These are phyloP conservation scores for Platycercus adscitus DNA, from an alignment of 2,113 vertebrate genomes.

Conservation along the genomic window DNA sequence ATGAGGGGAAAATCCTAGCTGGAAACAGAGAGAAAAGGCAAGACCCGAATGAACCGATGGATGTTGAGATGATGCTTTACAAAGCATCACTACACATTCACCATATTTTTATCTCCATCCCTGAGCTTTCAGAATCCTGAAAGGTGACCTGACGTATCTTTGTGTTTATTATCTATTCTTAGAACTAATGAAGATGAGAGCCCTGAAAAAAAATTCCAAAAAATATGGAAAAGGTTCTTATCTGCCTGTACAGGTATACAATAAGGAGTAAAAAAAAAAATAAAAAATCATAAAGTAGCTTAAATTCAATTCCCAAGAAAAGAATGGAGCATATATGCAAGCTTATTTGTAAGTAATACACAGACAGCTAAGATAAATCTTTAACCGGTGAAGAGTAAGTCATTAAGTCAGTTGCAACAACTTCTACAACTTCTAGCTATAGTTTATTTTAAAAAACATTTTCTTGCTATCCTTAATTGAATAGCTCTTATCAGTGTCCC, in stretches of 20 bases:
- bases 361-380: neutral
- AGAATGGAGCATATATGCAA: neutral
- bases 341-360: neutral
- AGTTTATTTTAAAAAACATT: neutral
- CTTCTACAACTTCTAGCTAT: neutral
- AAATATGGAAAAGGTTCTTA: neutral
- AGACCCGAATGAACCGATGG: neutral
- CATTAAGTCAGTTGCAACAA: neutral
- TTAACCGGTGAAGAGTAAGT: neutral
- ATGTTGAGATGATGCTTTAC: neutral
- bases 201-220: neutral
- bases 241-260: neutral
- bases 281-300: neutral
- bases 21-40: neutral
- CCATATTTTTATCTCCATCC: neutral
- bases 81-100: neutral
- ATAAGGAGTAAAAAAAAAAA: neutral
- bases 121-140: neutral
- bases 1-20: neutral
- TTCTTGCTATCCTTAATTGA: neutral
- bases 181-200: neutral
- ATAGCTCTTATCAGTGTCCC: neutral
- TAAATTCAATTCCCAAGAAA: neutral
- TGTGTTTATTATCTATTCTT: neutral
- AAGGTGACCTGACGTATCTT: neutral